A percentile compares a stretch with the other conserved stretches of the same genome.
phyloP scores from a whole-genome alignment of 1,140 invertebrate genomes.

The Drosophila kanapiae region DNA sequence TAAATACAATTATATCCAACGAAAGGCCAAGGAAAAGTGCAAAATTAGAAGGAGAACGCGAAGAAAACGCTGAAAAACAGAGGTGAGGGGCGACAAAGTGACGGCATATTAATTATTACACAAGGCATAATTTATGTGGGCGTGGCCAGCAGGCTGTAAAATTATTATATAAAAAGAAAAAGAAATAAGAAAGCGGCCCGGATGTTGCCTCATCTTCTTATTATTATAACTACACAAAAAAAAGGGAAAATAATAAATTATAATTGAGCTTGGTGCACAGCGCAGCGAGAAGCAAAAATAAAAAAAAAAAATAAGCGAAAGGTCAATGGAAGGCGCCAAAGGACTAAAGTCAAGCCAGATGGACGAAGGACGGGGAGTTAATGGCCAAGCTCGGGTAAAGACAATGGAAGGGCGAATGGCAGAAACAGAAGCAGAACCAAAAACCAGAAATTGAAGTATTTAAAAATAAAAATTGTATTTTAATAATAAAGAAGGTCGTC shows the following conservation, averaged over 20 bases:
- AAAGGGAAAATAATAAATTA: constrained; percentile 76
- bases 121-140: constrained; percentile 74
- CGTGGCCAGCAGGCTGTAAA: constrained; percentile 52
- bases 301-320: constrained; percentile 25
- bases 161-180: constrained; percentile 56
- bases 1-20: constrained; percentile 80
- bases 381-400: constrained; percentile 6
- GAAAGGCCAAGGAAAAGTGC: constrained; percentile 63
- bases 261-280: constrained; percentile 66
- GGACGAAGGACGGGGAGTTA: constrained; percentile 1
- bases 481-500: constrained; percentile 45
- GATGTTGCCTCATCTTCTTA: constrained; percentile 52
- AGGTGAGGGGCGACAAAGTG: constrained; percentile 43
- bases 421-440: constrained; percentile 24
- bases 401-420: constrained; percentile 38
- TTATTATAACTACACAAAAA: constrained; percentile 53
- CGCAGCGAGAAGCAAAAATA: constrained; percentile 6
- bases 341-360: constrained; percentile 45
- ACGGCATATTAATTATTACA: constrained; percentile 81
- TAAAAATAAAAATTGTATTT: constrained; percentile 57
- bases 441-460: constrained; percentile 48
- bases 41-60: constrained; percentile 56
- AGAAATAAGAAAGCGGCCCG: constrained; percentile 40
- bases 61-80: constrained; percentile 11
- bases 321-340: constrained; percentile 55